Evolutionary conservation across 2,797 vertebrate genomes (phyloP).

Genomic region (Protonibea diacanthus): DNA sequence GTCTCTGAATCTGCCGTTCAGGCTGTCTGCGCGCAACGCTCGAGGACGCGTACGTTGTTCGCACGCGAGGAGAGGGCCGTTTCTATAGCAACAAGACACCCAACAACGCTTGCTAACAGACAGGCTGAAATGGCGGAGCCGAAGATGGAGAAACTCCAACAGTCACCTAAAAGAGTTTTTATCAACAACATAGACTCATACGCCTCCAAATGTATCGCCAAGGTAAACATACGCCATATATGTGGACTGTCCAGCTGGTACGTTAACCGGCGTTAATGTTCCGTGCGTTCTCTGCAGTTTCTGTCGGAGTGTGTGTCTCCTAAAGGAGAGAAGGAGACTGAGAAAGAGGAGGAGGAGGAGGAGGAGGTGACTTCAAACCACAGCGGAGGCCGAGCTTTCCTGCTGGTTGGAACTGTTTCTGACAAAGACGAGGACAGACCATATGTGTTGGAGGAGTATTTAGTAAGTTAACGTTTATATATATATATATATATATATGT

Average conservation of each 20-base stretch:
- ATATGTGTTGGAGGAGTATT: slow-evolving; percentile 83
- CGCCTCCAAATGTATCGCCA: slow-evolving; percentile 84
- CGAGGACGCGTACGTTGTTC: background rate
- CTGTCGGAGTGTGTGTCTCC: slow-evolving; percentile 79
- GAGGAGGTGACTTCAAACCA: background rate
- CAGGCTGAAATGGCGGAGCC: background rate
- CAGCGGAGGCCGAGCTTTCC: slow-evolving; percentile 71
- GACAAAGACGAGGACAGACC: slow-evolving; percentile 37
- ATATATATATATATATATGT: too few relatives aligned
- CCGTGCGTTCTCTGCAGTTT: slow-evolving; percentile 77
- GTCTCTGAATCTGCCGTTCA: too few relatives aligned
- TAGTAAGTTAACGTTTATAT: slow-evolving; percentile 77
- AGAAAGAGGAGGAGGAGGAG: slow-evolving; percentile 75
- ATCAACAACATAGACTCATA: slow-evolving; percentile 90
- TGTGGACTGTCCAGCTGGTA: background rate
- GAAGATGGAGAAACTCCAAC: background rate
- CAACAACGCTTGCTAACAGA: background rate
- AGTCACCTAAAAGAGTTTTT: slow-evolving; percentile 82
- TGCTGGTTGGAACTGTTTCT: slow-evolving; percentile 90
- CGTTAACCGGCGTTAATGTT: too few relatives aligned
- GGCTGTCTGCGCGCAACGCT: background rate
- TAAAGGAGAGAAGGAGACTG: slow-evolving; percentile 65
- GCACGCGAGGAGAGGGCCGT: background rate
- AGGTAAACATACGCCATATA: slow-evolving; percentile 79
- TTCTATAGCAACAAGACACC: slow-evolving; percentile 65